Evolutionary conservation across 2,113 vertebrate species (phyloP).

Genomic region (Pampusana beccarii): DNA sequence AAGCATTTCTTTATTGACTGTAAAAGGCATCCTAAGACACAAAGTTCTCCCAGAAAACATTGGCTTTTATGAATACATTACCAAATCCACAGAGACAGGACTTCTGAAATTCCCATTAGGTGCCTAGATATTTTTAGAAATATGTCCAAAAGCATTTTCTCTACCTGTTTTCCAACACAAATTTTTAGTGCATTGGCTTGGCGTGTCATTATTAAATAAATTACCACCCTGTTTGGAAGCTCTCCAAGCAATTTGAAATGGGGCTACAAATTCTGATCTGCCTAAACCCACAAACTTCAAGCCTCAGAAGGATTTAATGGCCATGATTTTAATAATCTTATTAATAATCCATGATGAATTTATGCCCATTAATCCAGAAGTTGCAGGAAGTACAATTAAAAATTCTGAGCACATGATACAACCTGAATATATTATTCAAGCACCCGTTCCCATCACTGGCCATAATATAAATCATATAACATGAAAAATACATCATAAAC

Average conservation of each 20-base stretch:
- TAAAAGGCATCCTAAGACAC: not conserved
- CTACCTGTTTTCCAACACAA: not conserved
- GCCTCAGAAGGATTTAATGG: constrained; percentile 22
- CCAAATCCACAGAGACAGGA: not conserved
- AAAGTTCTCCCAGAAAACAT: not conserved
- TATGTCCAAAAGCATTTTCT: not conserved
- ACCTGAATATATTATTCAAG: constrained; percentile 3
- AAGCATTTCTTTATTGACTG: not conserved
- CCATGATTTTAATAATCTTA: constrained; percentile 33
- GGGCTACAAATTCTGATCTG: constrained; percentile 16
- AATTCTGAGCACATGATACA: not conserved
- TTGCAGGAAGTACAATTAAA: constrained; percentile 27
- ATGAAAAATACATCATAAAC: constrained; percentile 30
- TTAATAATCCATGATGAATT: constrained; percentile 41
- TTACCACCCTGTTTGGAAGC: not conserved
- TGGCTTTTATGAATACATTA: not conserved
- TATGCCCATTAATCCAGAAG: constrained; percentile 27
- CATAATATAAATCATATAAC: not conserved
- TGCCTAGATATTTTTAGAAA: not conserved
- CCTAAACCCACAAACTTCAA: not conserved
- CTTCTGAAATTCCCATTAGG: not conserved
- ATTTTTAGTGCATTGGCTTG: not conserved
- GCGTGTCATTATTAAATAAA: not conserved
- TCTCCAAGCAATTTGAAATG: not conserved
- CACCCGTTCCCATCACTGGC: not conserved